Percentiles rank a stretch among this genome's conserved stretches.
phyloP scores from a whole-genome alignment of 2,113 vertebrate genomes.

The Macaca nemestrina region DNA sequence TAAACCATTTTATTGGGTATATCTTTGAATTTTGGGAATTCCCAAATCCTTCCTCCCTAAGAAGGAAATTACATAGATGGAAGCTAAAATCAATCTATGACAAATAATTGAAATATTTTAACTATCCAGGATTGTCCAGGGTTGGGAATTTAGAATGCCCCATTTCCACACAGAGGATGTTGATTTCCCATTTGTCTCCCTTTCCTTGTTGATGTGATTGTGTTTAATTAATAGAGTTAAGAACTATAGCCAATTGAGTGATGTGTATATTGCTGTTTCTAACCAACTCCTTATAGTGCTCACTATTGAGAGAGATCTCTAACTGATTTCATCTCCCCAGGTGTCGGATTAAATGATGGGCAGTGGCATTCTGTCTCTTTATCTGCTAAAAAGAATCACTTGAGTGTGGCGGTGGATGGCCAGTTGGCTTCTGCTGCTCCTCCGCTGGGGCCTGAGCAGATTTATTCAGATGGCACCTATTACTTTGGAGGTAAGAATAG shows the following conservation, averaged over 20 bases:
- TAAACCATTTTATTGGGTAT: neutral
- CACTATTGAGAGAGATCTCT: neutral
- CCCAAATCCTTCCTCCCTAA: neutral
- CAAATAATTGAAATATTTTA: neutral
- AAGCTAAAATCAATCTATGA: neutral
- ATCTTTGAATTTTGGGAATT: neutral
- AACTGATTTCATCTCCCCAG: conserved; percentile 77
- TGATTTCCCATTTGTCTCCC: neutral
- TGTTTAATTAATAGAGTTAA: too few species aligned
- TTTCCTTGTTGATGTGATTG: neutral
- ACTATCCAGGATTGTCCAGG: neutral
- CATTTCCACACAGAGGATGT: neutral
- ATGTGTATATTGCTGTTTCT: neutral
- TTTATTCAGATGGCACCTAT: conserved; percentile 81
- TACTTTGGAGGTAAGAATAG: conserved; percentile 92
- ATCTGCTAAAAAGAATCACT: conserved; percentile 84
- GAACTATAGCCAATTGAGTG: neutral
- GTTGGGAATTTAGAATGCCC: neutral
- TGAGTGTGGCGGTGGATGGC: conserved; percentile 88
- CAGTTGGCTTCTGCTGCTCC: conserved; percentile 79
- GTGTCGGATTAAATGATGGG: conserved; percentile 90
- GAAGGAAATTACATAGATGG: neutral
- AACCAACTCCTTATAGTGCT: neutral
- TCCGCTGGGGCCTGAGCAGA: conserved; percentile 80
- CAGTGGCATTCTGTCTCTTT: conserved; percentile 94